Evolutionary conservation across 2,113 vertebrate species (phyloP).

Genomic region (Fukomys damarensis): DNA sequence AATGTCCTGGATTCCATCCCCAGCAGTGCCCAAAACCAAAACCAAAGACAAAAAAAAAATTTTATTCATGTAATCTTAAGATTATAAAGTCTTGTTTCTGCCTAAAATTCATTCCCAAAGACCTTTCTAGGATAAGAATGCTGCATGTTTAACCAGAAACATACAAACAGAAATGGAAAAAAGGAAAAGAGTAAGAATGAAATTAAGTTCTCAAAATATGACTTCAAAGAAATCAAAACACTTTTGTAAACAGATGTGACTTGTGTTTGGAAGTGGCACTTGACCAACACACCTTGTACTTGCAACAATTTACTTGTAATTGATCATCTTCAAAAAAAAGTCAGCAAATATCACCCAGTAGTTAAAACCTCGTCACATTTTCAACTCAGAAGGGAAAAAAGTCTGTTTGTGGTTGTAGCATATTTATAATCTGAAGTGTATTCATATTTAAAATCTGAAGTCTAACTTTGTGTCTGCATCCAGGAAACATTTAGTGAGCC

Average conservation of each 20-base stretch:
- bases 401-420: background rate
- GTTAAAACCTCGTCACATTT: background rate
- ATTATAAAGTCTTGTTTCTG: background rate
- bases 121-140: background rate
- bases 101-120: background rate
- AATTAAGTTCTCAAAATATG: background rate
- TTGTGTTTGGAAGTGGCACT: background rate
- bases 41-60: background rate
- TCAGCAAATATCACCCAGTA: conserved; percentile 57
- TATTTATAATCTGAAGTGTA: background rate
- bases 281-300: conserved; percentile 54
- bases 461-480: background rate
- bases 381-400: background rate
- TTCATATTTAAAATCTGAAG: background rate
- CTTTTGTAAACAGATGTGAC: background rate
- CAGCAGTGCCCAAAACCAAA: background rate
- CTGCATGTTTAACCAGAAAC: background rate
- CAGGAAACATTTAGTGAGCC: background rate
- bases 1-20: background rate
- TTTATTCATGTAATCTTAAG: background rate
- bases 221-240: background rate
- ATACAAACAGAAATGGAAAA: background rate
- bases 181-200: background rate
- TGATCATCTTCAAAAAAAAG: background rate
- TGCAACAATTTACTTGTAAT: conserved; percentile 6